Evolutionary conservation across 2,888 invertebrate genomes (phyloP), one percentile per base, ranked within the genome.

Genomic region (Acleris sparsana): DNA sequence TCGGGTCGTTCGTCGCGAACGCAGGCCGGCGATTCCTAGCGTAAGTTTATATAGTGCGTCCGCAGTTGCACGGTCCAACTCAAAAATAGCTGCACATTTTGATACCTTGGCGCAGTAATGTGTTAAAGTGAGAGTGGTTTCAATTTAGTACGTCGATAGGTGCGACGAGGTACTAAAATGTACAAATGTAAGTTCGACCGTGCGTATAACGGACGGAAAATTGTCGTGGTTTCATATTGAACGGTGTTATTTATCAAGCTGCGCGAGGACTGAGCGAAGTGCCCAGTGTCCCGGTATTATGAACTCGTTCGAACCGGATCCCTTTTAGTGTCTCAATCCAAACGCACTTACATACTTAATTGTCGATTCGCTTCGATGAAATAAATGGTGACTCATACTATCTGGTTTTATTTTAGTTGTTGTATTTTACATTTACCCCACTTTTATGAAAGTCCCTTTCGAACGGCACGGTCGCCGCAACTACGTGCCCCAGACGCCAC

Each of bases 311-410:
- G 39, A 39, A 39, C 39, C 1, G 39, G 39, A 39, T 39, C 3
- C 4, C 4, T 13, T 39, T 39, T 13, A 39, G 13, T 33, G 33
- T 39, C 18, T 48, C 39, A 25, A 48, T 43, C 59, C 22, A 43
- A 53, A 52, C 22, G 46, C 53, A 22, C 17, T 39, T 39, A 13
- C 39, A 39, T 39, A 25, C 29, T n/a, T 46, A 53, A 53, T 43
- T 49, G 53, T 59, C 39, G 59, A 55, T 55, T 53, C 20, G 59
- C 55, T 65, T 60, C 64, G 55, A 64, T 64, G 39, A 29, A 65
- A 60, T 65, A 65, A 60, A 60, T 55, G 29, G 44, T 60, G 53
- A 65, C 59, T 53, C 18, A 48, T 39, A 44, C 5, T n/a, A 4
- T 17, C 6, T 53, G 53, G 53, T 64, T 59, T 64, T 53, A 53